Base-by-base conservation (phyloP, 2,113 vertebrate species). In the Rhinolophus sinicus region DNA sequence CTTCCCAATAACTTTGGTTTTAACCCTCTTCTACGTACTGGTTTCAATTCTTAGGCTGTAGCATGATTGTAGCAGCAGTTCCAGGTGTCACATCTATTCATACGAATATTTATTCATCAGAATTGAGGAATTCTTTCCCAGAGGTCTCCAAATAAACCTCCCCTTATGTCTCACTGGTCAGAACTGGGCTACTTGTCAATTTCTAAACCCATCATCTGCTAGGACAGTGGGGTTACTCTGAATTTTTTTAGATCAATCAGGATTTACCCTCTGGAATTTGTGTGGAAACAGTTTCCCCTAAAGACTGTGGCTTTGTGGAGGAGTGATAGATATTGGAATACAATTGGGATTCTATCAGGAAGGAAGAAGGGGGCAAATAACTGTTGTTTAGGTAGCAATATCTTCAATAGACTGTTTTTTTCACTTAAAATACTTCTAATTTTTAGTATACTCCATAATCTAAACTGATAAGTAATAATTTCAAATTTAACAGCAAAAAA, bases 391-490 rank as follows among this genome's bases (percentile, higher is more conserved):
- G 81, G 47, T 93, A 85, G 44, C 19, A 85, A 67, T 38, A 28
- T 76, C 70, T 65, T 14, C 14, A 76, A 5, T 64, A 85, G 60
- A n/a, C n/a, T 92, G 40, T 58, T 67, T 58, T 58, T 67, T 92
- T 38, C 54, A 54, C 35, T 73, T 73, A 35, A 85, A 73, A 82
- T 38, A 82, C 8, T 95, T 92, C 10, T 13, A 50, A 64, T 24
- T 88, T 86, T 82, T 83, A 24, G 69, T 54, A 81, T 84, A 64
- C 16, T 73, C 28, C 52, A 11, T 78, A 87, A 92, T 60, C 38
- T 93, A 80, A 72, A 87, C 18, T 77, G 67, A 60, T 69, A 58
- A 77, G 26, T 80, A 91, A 62, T 47, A 88, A 60, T 75, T 88
- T 60, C n/a, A 83, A 16, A 88, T 69, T 88, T 60, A 69, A 62